Evolutionary conservation across 2,113 vertebrate genomes (phyloP).

Genomic region (Serilophus lunatus): DNA sequence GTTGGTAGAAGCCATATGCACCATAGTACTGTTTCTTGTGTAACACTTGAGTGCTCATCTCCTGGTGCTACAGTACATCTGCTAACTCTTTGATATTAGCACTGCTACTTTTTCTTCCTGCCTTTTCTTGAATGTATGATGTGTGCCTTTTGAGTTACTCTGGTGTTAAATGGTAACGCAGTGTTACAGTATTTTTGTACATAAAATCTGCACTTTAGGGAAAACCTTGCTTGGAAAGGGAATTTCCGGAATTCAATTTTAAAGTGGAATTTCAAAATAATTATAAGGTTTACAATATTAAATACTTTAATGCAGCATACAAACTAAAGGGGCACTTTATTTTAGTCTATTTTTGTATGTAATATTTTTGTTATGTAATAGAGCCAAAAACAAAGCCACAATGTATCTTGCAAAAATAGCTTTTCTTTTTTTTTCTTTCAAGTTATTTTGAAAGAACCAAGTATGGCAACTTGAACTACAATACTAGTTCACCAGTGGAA

Average conservation of each 20-base stretch:
- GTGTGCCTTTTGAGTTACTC: slow-evolving; percentile 85
- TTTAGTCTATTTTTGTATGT: slow-evolving; percentile 72
- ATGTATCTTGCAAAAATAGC: background rate
- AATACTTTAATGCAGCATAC: slow-evolving; percentile 64
- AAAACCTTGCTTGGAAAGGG: slow-evolving; percentile 69
- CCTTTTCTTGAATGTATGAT: slow-evolving; percentile 72
- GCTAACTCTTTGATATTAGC: slow-evolving; percentile 47
- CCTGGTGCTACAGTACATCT: slow-evolving; percentile 59
- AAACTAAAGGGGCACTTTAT: slow-evolving; percentile 57
- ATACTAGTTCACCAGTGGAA: background rate
- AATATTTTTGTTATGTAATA: slow-evolving; percentile 59
- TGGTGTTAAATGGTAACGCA: slow-evolving; percentile 74
- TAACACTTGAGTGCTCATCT: slow-evolving; percentile 41
- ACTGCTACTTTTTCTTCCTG: slow-evolving; percentile 57
- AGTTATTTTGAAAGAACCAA: slow-evolving; percentile 27
- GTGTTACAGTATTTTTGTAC: slow-evolving; percentile 84
- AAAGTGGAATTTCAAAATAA: slow-evolving; percentile 58
- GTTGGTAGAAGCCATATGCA: slow-evolving; percentile 70
- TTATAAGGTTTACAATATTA: slow-evolving; percentile 68
- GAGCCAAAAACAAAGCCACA: slow-evolving; percentile 33
- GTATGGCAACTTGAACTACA: background rate
- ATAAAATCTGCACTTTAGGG: slow-evolving; percentile 85
- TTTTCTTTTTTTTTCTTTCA: slow-evolving; percentile 28
- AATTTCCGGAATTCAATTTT: slow-evolving; percentile 58
- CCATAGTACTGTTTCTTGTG: slow-evolving; percentile 53